Conservation (phyloP, 1,140 invertebrate species). For the Belonocnema kinseyi region DNA sequence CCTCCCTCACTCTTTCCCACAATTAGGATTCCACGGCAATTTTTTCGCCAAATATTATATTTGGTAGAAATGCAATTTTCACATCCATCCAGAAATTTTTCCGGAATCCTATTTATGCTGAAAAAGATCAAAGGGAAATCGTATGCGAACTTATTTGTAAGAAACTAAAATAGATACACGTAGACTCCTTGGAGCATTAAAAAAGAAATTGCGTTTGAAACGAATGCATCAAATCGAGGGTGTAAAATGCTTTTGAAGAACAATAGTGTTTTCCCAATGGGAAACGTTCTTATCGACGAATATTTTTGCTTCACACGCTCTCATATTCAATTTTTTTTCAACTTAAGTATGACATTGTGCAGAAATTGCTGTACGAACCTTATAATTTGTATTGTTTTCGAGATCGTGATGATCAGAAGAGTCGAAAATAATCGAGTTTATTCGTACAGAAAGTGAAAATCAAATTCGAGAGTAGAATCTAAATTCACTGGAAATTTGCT, state of each 20-base stretch:
- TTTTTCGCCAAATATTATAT: not conserved
- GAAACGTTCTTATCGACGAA: not conserved
- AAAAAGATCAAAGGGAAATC: not conserved
- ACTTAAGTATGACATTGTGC: no score
- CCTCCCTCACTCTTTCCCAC: not conserved
- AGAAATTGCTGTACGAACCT: no score
- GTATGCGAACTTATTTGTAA: not conserved
- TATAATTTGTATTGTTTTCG: not conserved
- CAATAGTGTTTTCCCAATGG: not conserved
- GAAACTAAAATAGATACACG: constrained; percentile 21
- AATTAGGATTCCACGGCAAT: not conserved
- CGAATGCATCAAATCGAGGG: constrained; percentile 5
- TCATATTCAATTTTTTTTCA: no score
- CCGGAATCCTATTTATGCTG: constrained; percentile 9
- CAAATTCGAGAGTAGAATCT: not conserved
- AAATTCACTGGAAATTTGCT: not conserved
- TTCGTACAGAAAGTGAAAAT: not conserved
- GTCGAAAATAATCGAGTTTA: not conserved
- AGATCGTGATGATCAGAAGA: not conserved
- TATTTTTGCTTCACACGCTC: no score
- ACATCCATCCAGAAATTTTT: no score
- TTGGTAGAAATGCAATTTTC: no score
- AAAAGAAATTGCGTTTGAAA: constrained; percentile 12
- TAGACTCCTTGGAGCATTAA: not conserved
- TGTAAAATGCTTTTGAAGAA: not conserved